phyloP scores from a whole-genome alignment of 2,797 vertebrate genomes.

The Xerus rutilus region DNA sequence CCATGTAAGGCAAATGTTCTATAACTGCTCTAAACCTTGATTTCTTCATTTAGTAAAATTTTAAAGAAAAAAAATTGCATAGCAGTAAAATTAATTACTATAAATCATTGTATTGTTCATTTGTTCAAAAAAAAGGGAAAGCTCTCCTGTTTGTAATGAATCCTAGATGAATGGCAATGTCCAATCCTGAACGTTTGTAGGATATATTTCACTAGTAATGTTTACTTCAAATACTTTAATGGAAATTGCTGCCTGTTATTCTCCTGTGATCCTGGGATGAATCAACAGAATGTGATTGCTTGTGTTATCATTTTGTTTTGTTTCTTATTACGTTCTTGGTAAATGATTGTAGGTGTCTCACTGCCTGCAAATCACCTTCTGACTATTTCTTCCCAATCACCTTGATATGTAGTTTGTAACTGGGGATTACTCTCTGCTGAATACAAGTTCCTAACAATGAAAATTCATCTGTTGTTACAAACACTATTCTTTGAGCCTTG shows the following conservation, averaged over 20 bases:
- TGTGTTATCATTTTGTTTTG: conserved; percentile 53
- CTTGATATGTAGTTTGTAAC: conserved; percentile 16
- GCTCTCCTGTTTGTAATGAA: neutral
- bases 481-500: neutral
- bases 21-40: neutral
- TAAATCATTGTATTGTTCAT: neutral
- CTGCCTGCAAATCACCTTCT: conserved; percentile 59
- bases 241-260: conserved; percentile 13
- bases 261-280: neutral
- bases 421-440: conserved; percentile 50
- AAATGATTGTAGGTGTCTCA: neutral
- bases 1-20: neutral
- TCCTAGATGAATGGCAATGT: neutral
- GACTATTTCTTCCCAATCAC: conserved; percentile 59
- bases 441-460: conserved; percentile 48
- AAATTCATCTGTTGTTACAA: conserved; percentile 27
- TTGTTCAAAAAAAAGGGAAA: neutral
- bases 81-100: neutral
- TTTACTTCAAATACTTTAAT: conserved; percentile 5
- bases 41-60: neutral
- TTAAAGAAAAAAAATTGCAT: neutral
- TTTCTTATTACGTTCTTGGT: conserved; percentile 60
- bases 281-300: conserved; percentile 41
- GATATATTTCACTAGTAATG: conserved; percentile 6
- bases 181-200: conserved; percentile 1